Base-by-base conservation (phyloP, 1,140 invertebrate species). In the Hypothenemus hampei region DNA sequence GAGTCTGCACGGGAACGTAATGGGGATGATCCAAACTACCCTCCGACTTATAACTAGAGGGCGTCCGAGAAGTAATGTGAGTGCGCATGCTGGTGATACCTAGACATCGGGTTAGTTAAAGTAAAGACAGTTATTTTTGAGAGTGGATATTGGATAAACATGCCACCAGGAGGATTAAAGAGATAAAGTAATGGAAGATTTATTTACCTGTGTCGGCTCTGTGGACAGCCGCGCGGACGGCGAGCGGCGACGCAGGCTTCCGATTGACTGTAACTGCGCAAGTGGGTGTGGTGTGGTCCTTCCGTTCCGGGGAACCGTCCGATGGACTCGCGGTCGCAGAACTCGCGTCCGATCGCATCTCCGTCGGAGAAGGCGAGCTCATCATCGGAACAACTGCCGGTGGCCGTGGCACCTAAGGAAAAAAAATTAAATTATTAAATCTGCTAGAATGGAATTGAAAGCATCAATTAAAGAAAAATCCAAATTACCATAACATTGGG, bases 161-260 rank as follows among this genome's bases (percentile, higher is more conserved):
- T 5, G 11, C 24, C 6, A 29, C 24, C 6, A 29, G 24, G 24
- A 29, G 24, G 24, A 29, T 5, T 5, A 11, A 29, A 11, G 24
- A 29, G 24, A 29, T 5, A n/a, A n/a, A n/a, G n/a, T n/a, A n/a
- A n/a, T n/a, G n/a, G n/a, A n/a, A 29, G 26, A 7, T 29, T 29
- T 29, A 29, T 29, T 45, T 69, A 69, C 66, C 68, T 67, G 69
- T 72, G 62, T 72, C 70, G 50, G 65, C 65, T 65, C 66, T 72
- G 70, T 70, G 70, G 67, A 70, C 70, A 63, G 70, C 69, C 68
- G 70, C 69, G 69, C 63, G 67, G 41, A 69, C 69, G 67, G 66
- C 69, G 59, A 69, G 68, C 52, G 66, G 69, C 29, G 65, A 61
- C 54, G 39, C 47, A 57, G 46, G 45, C 54, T 21, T 57, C 54